Conservation (phyloP, 2,888 invertebrate species). For the Polietes domitor region DNA sequence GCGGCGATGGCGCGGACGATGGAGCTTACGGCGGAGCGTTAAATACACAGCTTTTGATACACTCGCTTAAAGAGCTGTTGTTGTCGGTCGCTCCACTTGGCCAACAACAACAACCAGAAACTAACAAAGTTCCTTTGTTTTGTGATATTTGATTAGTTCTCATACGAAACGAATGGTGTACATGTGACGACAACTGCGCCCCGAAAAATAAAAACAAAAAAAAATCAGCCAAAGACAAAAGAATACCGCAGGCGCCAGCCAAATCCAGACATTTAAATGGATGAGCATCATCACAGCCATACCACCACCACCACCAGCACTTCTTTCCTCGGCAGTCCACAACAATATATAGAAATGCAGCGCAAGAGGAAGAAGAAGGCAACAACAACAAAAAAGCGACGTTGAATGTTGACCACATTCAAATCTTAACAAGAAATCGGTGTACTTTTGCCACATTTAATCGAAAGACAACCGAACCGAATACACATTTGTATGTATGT, state of each 20-base stretch:
- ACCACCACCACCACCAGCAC: slow-evolving; percentile 28
- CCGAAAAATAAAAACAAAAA: slow-evolving; percentile 25
- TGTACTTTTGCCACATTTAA: slow-evolving; percentile 70
- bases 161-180: slow-evolving; percentile 64
- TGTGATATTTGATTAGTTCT: slow-evolving; percentile 76
- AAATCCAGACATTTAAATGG: slow-evolving; percentile 70
- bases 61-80: neutral
- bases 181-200: slow-evolving; percentile 66
- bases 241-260: slow-evolving; percentile 80
- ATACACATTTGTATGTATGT: slow-evolving; percentile 24
- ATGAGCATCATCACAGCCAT: slow-evolving; percentile 67
- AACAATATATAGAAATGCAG: neutral
- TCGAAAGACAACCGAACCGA: slow-evolving; percentile 64
- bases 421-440: slow-evolving; percentile 79
- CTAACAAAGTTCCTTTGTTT: slow-evolving; percentile 75
- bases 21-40: slow-evolving; percentile 53
- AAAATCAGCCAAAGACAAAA: slow-evolving; percentile 72
- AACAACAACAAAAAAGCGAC: slow-evolving; percentile 58
- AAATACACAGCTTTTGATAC: slow-evolving; percentile 49
- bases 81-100: too few relatives aligned
- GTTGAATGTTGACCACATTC: slow-evolving; percentile 73
- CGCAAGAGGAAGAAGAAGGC: slow-evolving; percentile 33
- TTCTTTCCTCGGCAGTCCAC: too few relatives aligned
- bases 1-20: too few relatives aligned
- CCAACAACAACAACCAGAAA: slow-evolving; percentile 18